A percentile compares a stretch with the other conserved stretches of the same genome.
Evolutionary conservation across 2,797 vertebrate genomes (phyloP).

Genomic region (Arrhamphus sclerolepis): DNA sequence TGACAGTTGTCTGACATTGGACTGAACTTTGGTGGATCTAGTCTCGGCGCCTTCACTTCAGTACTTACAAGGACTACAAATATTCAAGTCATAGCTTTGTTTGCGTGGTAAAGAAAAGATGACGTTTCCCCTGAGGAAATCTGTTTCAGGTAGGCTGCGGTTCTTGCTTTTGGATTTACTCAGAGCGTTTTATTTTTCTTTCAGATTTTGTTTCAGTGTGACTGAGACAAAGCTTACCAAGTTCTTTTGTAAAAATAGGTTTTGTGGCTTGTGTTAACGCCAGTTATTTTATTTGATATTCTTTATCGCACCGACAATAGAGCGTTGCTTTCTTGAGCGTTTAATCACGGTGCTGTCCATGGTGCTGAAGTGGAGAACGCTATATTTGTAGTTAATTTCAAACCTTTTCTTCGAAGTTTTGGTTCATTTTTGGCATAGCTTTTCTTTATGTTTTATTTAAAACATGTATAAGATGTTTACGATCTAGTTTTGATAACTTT

Average conservation of each 20-base stretch:
- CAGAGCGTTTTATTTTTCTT: background rate
- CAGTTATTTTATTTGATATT: background rate
- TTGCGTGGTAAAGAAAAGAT: conserved; percentile 78
- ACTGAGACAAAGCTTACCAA: background rate
- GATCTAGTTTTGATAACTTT: background rate
- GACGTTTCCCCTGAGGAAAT: conserved; percentile 94
- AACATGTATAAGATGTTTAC: background rate
- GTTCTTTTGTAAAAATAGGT: background rate
- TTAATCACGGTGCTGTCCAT: conserved; percentile 67
- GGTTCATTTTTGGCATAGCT: background rate
- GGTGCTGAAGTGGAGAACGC: conserved; percentile 72
- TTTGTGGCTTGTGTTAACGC: background rate
- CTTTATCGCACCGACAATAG: background rate
- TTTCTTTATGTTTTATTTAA: background rate
- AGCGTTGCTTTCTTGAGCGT: background rate
- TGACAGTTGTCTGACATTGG: conserved; percentile 91
- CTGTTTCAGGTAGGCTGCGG: conserved; percentile 91
- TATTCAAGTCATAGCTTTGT: conserved; percentile 21
- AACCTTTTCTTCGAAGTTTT: background rate
- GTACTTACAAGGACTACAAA: conserved; percentile 33
- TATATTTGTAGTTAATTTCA: background rate
- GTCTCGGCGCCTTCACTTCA: conserved; percentile 62
- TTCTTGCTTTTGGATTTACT: background rate
- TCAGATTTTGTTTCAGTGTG: accelerated
- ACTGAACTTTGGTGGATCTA: conserved; percentile 91